Evolutionary conservation across 1,140 invertebrate species (phyloP), one percentile per base, ranked within the genome.

Genomic region (Pemphigus obesinymphae): DNA sequence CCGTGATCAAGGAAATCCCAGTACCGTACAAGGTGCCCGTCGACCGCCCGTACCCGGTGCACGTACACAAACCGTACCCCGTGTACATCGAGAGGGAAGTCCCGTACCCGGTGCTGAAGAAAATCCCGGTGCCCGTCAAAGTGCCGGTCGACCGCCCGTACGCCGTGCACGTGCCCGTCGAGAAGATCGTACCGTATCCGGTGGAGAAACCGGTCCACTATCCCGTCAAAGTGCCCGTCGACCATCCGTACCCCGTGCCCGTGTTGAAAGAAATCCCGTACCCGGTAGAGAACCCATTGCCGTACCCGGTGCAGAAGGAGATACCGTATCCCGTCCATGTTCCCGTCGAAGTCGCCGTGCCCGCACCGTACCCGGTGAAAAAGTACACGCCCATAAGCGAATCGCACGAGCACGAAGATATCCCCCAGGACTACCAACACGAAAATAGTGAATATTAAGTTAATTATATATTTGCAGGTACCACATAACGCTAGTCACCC

Each of bases 251-350:
- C 82, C 84, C 84, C 0, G 84, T 85, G n/a, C 73, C 50, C 11
- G 84, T 85, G 26, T 90, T 91, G 83, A 89, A 90, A 82, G 90
- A 89, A 37, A 89, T 91, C 20, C 91, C 89, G 20, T 89, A 90
- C 85, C 88, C 90, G 40, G 82, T 84, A 0, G 84, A 84, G 43
- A 84, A 72, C 26, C 78, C 29, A 0, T 66, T 84, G 11, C 82
- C 92, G 3, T 91, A 91, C 82, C 91, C 92, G 45, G 92, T 93
- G 0, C 92, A 93, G 85, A 93, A 93, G 86, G 88, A 89, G 55
- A 89, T 93, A 31, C 92, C 91, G 82, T 91, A 91, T 85, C 90
- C 91, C 0, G 76, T 91, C 17, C 91, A 92, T 85, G 90, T 92
- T 63, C 89, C 90, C 1, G 31, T 34, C 34, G 63, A 80, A 45